These are phyloP conservation scores for Drosophila ochracea DNA, from an alignment of 2,888 invertebrate genomes.

Conservation along the genomic window DNA sequence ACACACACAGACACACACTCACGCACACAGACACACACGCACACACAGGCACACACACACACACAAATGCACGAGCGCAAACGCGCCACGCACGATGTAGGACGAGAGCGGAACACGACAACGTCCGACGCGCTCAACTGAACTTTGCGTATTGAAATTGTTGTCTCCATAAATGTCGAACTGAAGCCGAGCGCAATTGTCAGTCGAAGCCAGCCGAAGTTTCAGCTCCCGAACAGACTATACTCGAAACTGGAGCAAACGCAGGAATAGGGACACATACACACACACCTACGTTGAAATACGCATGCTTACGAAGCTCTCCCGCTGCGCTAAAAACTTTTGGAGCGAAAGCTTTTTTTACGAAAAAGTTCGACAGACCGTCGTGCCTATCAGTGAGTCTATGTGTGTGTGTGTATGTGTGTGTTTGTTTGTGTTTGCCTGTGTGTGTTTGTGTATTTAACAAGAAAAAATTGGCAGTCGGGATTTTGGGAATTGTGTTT, in stretches of 20 bases:
- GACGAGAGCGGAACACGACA: conserved; percentile 58
- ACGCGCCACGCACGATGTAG: conserved; percentile 64
- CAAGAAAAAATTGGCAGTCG: conserved; percentile 68
- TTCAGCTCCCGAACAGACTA: conserved; percentile 34
- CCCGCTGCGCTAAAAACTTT: conserved; percentile 42
- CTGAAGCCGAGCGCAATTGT: conserved; percentile 46
- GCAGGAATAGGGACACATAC: conserved; percentile 47
- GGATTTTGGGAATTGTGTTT: conserved; percentile 70
- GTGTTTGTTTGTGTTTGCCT: neutral
- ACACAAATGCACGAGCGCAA: conserved; percentile 35
- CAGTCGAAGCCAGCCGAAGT: conserved; percentile 45
- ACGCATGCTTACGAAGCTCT: conserved; percentile 41
- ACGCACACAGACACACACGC: conserved; percentile 31
- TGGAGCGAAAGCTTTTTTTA: conserved; percentile 75
- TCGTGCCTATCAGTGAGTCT: conserved; percentile 39
- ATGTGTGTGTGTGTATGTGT: conserved; percentile 14
- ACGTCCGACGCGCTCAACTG: conserved; percentile 83
- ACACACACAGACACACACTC: conserved; percentile 34
- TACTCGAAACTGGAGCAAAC: conserved; percentile 71
- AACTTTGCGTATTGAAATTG: conserved; percentile 81
- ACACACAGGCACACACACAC: conserved; percentile 49
- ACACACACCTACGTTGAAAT: conserved; percentile 16
- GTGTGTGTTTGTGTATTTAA: conserved; percentile 49
- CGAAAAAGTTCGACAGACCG: conserved; percentile 60
- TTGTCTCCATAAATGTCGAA: conserved; percentile 52